Evolutionary conservation across 2,888 invertebrate genomes (phyloP).

Genomic region (Rhopalosiphum nymphaeae): DNA sequence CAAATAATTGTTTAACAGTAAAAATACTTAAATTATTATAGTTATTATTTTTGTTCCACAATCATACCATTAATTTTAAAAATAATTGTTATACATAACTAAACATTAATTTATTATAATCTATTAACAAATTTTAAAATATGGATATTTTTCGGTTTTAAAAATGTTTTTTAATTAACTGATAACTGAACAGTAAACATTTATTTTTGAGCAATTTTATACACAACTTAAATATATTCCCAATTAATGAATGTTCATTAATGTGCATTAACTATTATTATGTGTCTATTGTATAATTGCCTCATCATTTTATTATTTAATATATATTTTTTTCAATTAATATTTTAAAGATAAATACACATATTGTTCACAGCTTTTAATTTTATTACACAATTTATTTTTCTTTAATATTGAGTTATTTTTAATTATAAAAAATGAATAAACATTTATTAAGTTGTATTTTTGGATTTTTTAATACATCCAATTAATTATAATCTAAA

Average conservation of each 20-base stretch:
- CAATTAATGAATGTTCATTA: background rate
- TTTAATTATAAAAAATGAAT: background rate
- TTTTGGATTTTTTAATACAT: background rate
- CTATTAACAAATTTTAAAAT: background rate
- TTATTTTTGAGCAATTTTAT: background rate
- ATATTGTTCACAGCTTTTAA: background rate
- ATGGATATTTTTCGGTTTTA: background rate
- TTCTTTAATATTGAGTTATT: background rate
- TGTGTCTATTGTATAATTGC: background rate
- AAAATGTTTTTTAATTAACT: background rate
- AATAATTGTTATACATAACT: background rate
- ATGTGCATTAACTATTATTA: background rate
- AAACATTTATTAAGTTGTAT: background rate
- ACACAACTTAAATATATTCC: background rate
- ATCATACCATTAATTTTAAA: too few relatives aligned
- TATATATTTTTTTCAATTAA: background rate
- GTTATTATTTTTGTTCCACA: background rate
- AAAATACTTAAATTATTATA: background rate
- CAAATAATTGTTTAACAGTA: background rate
- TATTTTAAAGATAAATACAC: background rate
- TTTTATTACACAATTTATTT: background rate
- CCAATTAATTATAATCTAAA: background rate
- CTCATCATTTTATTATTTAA: background rate
- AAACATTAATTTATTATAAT: background rate
- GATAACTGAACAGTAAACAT: background rate